A percentile compares a stretch with the other conserved stretches of the same genome.
Conservation (phyloP, 2,113 vertebrate genomes). For the Origma solitaria region DNA sequence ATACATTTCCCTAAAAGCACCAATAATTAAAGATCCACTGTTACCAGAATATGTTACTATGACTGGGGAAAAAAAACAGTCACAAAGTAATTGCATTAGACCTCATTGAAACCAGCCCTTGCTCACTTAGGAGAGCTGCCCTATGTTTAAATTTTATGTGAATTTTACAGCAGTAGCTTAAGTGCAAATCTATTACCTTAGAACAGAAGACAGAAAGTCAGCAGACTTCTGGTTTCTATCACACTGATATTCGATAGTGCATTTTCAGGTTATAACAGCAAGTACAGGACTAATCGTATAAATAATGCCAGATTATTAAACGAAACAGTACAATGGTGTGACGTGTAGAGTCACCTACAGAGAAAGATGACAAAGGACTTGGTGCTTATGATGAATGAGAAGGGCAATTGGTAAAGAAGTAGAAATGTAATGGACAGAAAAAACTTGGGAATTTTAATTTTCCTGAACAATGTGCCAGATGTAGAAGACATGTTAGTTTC, state of each 20-base stretch:
- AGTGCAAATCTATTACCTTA: neutral
- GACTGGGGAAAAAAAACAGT: neutral
- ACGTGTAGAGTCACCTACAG: neutral
- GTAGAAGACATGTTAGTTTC: neutral
- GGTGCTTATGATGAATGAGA: neutral
- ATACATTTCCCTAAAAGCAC: neutral
- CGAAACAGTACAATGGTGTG: neutral
- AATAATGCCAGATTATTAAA: neutral
- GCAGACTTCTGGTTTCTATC: neutral
- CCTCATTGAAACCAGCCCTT: neutral
- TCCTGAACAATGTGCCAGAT: neutral
- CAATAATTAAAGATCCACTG: neutral
- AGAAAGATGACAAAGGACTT: neutral
- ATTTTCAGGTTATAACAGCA: neutral
- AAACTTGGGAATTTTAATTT: neutral
- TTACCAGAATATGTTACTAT: neutral
- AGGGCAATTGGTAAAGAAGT: neutral
- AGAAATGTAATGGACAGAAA: neutral
- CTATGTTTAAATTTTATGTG: neutral
- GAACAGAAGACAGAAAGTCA: neutral
- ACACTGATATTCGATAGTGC: neutral
- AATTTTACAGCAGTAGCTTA: neutral
- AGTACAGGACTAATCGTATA: neutral
- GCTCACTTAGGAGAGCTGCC: neutral
- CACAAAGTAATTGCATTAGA: neutral